Percentiles rank a stretch among this genome's conserved stretches.
phyloP scores from a whole-genome alignment of 2,888 invertebrate species.

The Taphrorychus bicolor region DNA sequence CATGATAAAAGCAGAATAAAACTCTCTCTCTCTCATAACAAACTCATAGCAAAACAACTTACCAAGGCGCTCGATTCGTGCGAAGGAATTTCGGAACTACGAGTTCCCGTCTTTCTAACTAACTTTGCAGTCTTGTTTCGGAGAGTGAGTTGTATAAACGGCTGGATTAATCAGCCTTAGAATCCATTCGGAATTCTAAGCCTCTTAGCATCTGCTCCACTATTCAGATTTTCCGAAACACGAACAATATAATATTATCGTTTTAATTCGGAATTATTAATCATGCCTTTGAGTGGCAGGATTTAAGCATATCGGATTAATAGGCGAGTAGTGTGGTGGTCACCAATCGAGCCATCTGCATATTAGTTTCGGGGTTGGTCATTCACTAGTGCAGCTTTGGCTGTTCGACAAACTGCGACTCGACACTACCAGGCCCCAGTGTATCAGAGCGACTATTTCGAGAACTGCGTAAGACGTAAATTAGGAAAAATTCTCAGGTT shows the following conservation, averaged over 20 bases:
- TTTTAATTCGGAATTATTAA: background rate
- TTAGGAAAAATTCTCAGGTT: too few relatives aligned
- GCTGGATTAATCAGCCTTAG: conserved; percentile 4
- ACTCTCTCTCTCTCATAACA: background rate
- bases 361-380: too few relatives aligned
- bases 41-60: conserved; percentile 2
- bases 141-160: background rate
- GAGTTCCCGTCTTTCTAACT: background rate
- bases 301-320: background rate
- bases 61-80: background rate
- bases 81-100: background rate
- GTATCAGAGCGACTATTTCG: too few relatives aligned
- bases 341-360: too few relatives aligned
- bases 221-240: background rate
- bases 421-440: too few relatives aligned
- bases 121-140: background rate
- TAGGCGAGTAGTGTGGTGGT: background rate
- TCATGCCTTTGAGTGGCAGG: background rate
- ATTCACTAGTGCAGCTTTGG: too few relatives aligned
- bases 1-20: too few relatives aligned
- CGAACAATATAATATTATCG: background rate
- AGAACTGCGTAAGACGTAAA: too few relatives aligned
- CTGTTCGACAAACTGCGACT: too few relatives aligned
- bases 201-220: background rate
- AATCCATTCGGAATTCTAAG: background rate